A percentile compares a stretch with the other conserved stretches of the same genome.
phyloP scores from a whole-genome alignment of 2,113 vertebrate species.

The Balaeniceps rex region DNA sequence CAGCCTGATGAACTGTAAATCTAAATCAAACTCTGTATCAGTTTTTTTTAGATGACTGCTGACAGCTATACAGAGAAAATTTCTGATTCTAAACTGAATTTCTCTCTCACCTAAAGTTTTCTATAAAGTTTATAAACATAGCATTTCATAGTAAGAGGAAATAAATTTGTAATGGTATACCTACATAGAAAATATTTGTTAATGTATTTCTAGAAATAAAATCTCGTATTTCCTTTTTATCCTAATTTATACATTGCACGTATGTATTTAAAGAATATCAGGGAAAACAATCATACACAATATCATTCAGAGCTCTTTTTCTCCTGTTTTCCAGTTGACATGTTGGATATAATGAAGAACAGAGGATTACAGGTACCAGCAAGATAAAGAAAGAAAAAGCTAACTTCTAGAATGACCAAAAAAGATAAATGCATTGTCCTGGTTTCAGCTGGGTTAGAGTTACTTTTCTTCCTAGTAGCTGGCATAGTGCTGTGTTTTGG shows the following conservation, averaged over 20 bases:
- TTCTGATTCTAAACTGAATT: not conserved
- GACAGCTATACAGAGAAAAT: not conserved
- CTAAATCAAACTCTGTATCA: not conserved
- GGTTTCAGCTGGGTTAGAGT: too few species aligned
- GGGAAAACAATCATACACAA: not conserved
- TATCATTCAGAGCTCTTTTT: not conserved
- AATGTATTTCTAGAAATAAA: not conserved
- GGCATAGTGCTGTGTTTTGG: too few species aligned
- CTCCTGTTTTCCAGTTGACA: not conserved
- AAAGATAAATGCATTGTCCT: not conserved
- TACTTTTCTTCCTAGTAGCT: too few species aligned
- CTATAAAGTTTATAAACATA: not conserved
- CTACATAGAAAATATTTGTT: not conserved
- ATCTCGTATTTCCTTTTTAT: not conserved
- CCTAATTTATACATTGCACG: not conserved
- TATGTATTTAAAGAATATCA: not conserved
- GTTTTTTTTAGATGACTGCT: not conserved
- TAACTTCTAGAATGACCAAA: not conserved
- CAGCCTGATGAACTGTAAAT: not conserved
- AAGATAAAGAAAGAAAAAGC: not conserved
- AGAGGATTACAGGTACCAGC: not conserved
- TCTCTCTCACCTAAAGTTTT: not conserved
- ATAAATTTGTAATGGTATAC: not conserved
- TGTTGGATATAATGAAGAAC: not conserved
- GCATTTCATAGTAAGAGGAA: not conserved